A percentile compares a stretch with the other conserved stretches of the same genome.
These are phyloP conservation scores for Deroplatys truncata DNA, from an alignment of 2,888 invertebrate species.

Conservation along the genomic window DNA sequence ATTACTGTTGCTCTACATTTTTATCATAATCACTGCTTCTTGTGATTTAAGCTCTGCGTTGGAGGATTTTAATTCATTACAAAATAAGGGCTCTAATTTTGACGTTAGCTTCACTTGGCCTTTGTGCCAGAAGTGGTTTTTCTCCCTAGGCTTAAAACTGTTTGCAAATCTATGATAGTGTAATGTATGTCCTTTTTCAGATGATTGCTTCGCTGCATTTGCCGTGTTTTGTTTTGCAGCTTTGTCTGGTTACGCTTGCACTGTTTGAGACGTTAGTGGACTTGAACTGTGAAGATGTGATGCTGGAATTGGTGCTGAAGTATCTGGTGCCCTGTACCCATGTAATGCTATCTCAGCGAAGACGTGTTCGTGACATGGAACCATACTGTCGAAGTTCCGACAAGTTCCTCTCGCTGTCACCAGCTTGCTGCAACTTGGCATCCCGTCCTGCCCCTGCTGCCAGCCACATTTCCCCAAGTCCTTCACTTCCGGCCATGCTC, in stretches of 20 bases:
- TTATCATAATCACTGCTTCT: too few species aligned
- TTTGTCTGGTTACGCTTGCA: constrained; percentile 83
- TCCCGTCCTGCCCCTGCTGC: constrained; percentile 30
- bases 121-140: too few species aligned
- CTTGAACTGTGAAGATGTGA: constrained; percentile 92
- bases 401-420: constrained; percentile 69
- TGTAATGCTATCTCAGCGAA: constrained; percentile 74
- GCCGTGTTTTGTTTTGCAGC: constrained; percentile 47
- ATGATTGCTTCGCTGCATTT: too few species aligned
- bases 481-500: constrained; percentile 24
- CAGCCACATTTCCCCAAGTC: constrained; percentile 28
- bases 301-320: constrained; percentile 85
- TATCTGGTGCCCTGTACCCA: constrained; percentile 78
- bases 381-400: constrained; percentile 70
- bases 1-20: too few species aligned
- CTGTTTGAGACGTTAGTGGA: constrained; percentile 87
- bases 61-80: too few species aligned
- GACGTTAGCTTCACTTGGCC: too few species aligned
- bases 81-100: too few species aligned
- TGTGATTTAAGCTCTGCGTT: too few species aligned
- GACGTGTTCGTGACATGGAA: constrained; percentile 65
- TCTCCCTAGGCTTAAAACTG: too few species aligned
- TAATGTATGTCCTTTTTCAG: too few species aligned
- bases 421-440: constrained; percentile 45
- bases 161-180: too few species aligned